Base-by-base conservation (phyloP, 1,140 invertebrate genomes). In the Ctenoplectra terminalis region DNA sequence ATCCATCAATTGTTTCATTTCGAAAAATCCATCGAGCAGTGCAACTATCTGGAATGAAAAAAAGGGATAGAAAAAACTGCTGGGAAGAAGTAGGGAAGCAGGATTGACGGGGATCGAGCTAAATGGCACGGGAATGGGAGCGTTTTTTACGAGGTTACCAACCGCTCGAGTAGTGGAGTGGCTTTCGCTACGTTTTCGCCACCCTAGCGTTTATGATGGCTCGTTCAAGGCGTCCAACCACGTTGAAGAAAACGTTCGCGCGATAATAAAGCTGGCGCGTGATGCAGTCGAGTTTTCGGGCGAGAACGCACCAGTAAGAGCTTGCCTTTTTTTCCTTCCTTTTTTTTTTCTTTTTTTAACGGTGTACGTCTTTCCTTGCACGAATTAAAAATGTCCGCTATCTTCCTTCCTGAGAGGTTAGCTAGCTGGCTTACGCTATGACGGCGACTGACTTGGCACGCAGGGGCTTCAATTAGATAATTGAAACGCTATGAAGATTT, bases 81-180 rank as follows among this genome's bases (percentile, higher is more conserved):
- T 40, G 40, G 40, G 40, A 29, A n/a, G 31, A 23, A 15, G 61
- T 46, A 9, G 8, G 31, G 8, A 7, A 20, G 71, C 15, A 1
- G 40, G 34, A 58, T 72, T 40, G 70, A 26, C 26, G n/a, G 13
- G 58, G 56, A 74, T 74, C 58, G 31, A 37, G 58, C 72, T 63
- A 63, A 74, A 63, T 74, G 58, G 58, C 58, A 9, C 58, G n/a
- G n/a, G 58, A 74, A 74, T 63, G 58, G 58, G 26, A 63, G 72
- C 46, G 58, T 50, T 74, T 74, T 74, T 74, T 74, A 74, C 72
- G 58, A 74, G 72, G 72, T 84, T 81, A 72, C 56, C 74, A 67
- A 82, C 67, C 66, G 63, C 81, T 71, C 81, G 34, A 67, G 60
- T 9, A 26, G 26, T 54, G 34, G 56, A 66, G 74, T 54, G 74